phyloP scores from a whole-genome alignment of 2,888 invertebrate species.

The Cheilosia impressa region DNA sequence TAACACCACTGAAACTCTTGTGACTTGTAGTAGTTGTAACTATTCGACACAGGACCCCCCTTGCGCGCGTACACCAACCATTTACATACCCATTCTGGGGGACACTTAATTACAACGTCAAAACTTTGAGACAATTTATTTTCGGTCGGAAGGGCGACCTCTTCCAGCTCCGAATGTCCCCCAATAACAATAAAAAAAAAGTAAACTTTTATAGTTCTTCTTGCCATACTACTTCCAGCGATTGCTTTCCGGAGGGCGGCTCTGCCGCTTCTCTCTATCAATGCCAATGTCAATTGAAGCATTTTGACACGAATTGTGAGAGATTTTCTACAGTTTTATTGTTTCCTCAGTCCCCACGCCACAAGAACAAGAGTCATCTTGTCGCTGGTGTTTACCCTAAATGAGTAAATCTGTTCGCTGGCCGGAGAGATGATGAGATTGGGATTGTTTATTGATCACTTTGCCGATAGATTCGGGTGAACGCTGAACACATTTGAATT shows the following conservation, averaged over 20 bases:
- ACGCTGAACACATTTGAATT: constrained; percentile 9
- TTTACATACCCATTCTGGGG: constrained; percentile 37
- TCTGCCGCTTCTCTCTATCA: neutral
- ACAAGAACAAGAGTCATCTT: constrained; percentile 1
- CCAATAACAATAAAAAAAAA: constrained; percentile 56
- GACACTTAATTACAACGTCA: constrained; percentile 59
- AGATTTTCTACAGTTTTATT: constrained; percentile 44
- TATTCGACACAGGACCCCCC: neutral
- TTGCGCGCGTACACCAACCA: neutral
- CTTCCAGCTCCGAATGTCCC: constrained; percentile 48
- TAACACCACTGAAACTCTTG: constrained; percentile 40
- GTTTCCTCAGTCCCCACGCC: constrained; percentile 1
- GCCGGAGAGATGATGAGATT: constrained; percentile 38
- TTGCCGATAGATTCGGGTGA: constrained; percentile 21
- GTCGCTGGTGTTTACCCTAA: constrained; percentile 29
- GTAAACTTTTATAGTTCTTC: constrained; percentile 55
- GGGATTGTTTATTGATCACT: constrained; percentile 43
- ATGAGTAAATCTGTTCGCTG: constrained; percentile 40
- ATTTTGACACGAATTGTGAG: constrained; percentile 64
- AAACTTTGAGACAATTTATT: constrained; percentile 54
- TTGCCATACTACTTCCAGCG: constrained; percentile 24
- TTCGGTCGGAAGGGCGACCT: constrained; percentile 32
- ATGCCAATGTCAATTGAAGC: constrained; percentile 56
- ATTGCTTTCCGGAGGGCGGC: neutral
- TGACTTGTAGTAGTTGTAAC: constrained; percentile 30